phyloP scores from a whole-genome alignment of 2,113 vertebrate species.

The Solea senegalensis region DNA sequence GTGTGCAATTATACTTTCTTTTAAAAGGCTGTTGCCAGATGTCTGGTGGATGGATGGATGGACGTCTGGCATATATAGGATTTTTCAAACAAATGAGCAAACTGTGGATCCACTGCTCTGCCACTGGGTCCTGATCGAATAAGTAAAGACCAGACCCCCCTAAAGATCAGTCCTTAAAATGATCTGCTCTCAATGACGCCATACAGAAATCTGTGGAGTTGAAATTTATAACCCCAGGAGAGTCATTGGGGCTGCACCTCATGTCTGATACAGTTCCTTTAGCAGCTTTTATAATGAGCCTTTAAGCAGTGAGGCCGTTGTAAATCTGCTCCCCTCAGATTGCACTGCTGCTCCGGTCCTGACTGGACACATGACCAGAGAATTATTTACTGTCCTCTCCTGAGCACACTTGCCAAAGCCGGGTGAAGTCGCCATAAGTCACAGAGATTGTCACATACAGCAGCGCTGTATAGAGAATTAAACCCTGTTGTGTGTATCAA shows the following conservation, averaged over 20 bases:
- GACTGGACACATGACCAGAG: slow-evolving; percentile 42
- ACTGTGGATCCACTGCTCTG: neutral
- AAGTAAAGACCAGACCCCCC: slow-evolving; percentile 29
- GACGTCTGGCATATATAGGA: neutral
- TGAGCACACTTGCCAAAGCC: slow-evolving; percentile 17
- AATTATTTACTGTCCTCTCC: slow-evolving; percentile 47
- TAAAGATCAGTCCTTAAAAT: slow-evolving; percentile 43
- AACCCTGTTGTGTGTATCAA: neutral
- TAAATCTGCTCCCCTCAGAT: slow-evolving; percentile 69
- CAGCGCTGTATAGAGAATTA: slow-evolving; percentile 3
- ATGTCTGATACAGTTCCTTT: slow-evolving; percentile 52
- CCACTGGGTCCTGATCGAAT: slow-evolving; percentile 12
- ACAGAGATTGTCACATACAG: neutral
- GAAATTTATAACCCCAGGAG: slow-evolving; percentile 40
- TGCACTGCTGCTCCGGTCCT: slow-evolving; percentile 39
- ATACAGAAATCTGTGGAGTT: slow-evolving; percentile 37
- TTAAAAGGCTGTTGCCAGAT: too few species aligned
- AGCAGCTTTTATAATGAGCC: slow-evolving; percentile 65
- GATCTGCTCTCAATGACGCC: slow-evolving; percentile 53
- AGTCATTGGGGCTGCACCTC: slow-evolving; percentile 46
- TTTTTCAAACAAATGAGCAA: slow-evolving; percentile 15
- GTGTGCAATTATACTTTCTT: too few species aligned
- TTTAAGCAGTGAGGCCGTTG: slow-evolving; percentile 57
- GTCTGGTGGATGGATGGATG: too few species aligned
- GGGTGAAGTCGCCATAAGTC: slow-evolving; percentile 34